These are phyloP conservation scores for Prenolepis imparis DNA, from an alignment of 2,888 invertebrate species.

Conservation along the genomic window DNA sequence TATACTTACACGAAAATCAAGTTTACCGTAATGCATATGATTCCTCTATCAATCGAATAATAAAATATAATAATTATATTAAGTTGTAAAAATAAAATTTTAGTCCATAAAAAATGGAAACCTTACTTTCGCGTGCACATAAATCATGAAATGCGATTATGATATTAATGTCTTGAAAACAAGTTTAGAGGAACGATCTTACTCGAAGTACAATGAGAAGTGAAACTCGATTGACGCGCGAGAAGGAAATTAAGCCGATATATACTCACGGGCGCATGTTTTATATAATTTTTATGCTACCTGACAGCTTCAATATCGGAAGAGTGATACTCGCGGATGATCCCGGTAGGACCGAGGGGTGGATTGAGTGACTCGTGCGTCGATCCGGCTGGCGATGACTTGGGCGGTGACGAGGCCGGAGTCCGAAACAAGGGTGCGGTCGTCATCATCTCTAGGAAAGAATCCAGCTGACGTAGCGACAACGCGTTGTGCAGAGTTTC, in stretches of 20 bases:
- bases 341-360: constrained; percentile 77
- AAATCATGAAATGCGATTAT: background rate
- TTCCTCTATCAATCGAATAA: background rate
- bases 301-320: constrained; percentile 83
- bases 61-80: background rate
- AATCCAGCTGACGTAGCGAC: constrained; percentile 96
- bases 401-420: constrained; percentile 91
- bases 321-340: constrained; percentile 80
- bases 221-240: background rate
- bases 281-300: constrained; percentile 79
- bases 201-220: background rate
- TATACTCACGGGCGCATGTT: constrained; percentile 74
- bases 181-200: background rate
- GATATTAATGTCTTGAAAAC: background rate
- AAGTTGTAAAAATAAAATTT: background rate
- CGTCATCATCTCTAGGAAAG: constrained; percentile 95
- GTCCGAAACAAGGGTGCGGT: constrained; percentile 91
- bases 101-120: background rate
- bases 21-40: background rate
- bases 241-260: constrained; percentile 48
- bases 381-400: constrained; percentile 87
- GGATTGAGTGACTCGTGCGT: constrained; percentile 78
- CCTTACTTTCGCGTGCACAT: background rate
- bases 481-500: constrained; percentile 99
- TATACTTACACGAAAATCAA: background rate